These are phyloP conservation scores for Leucopsar rothschildi DNA, from an alignment of 2,113 vertebrate species.

Conservation along the genomic window DNA sequence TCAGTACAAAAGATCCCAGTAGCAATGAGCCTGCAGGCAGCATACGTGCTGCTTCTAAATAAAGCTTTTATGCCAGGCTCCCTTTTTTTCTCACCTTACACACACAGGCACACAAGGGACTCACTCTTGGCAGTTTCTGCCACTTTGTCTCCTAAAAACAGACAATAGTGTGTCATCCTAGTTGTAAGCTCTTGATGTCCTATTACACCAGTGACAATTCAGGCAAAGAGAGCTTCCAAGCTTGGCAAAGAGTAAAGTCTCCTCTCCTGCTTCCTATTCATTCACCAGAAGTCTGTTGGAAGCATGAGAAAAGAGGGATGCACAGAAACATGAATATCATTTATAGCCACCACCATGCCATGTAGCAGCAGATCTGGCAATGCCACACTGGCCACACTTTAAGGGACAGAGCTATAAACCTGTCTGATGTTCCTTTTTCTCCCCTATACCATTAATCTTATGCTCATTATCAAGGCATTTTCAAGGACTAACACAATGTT, in stretches of 20 bases:
- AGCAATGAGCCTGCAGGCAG: neutral
- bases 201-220: neutral
- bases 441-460: neutral
- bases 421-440: neutral
- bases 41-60: neutral
- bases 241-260: neutral
- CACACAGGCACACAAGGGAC: neutral
- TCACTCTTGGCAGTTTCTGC: neutral
- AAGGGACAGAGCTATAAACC: neutral
- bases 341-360: neutral
- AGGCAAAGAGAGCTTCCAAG: neutral
- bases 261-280: neutral
- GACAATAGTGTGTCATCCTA: neutral
- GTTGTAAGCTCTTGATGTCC: neutral
- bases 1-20: neutral
- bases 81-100: neutral
- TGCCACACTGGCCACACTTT: neutral
- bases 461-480: neutral
- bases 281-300: neutral
- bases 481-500: neutral
- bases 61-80: neutral
- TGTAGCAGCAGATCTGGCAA: neutral
- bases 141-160: neutral
- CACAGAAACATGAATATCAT: neutral
- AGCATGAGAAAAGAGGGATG: neutral